Conservation (phyloP, 2,888 invertebrate genomes). For the Acleris sparsana region DNA sequence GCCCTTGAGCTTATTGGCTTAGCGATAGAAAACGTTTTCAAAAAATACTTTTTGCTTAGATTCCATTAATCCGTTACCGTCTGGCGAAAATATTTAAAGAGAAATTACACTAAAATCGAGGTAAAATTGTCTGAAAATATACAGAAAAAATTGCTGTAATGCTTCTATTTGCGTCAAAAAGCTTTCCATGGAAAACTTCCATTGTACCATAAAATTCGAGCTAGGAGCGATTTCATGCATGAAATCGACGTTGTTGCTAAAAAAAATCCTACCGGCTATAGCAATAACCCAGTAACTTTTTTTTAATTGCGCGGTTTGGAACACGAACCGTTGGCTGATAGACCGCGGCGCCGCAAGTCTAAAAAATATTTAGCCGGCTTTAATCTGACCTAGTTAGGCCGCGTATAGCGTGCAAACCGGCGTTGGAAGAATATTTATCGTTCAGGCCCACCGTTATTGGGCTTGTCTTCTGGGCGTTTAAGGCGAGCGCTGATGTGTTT, state of each 20-base stretch:
- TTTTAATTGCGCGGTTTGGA: slow-evolving; percentile 5
- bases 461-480: slow-evolving; percentile 79
- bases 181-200: background rate
- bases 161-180: background rate
- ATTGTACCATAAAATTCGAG: slow-evolving; percentile 3
- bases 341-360: slow-evolving; percentile 6
- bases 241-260: slow-evolving; percentile 13
- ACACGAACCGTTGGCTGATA: slow-evolving; percentile 9
- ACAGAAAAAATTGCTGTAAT: slow-evolving; percentile 2
- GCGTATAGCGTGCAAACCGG: slow-evolving; percentile 48
- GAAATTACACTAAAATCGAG: background rate
- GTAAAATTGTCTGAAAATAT: background rate
- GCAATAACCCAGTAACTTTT: slow-evolving; percentile 7
- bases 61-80: no score
- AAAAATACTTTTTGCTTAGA: no score
- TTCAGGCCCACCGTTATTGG: slow-evolving; percentile 69
- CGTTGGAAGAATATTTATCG: slow-evolving; percentile 74
- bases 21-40: no score
- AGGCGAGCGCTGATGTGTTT: slow-evolving; percentile 77
- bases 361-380: slow-evolving; percentile 17
- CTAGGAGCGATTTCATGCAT: slow-evolving; percentile 6
- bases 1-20: no score
- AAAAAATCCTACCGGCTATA: background rate
- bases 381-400: slow-evolving; percentile 27
- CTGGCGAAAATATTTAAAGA: no score